A percentile compares a stretch with the other conserved stretches of the same genome.
phyloP scores from a whole-genome alignment of 2,797 vertebrate species.

The Periparus ater region DNA sequence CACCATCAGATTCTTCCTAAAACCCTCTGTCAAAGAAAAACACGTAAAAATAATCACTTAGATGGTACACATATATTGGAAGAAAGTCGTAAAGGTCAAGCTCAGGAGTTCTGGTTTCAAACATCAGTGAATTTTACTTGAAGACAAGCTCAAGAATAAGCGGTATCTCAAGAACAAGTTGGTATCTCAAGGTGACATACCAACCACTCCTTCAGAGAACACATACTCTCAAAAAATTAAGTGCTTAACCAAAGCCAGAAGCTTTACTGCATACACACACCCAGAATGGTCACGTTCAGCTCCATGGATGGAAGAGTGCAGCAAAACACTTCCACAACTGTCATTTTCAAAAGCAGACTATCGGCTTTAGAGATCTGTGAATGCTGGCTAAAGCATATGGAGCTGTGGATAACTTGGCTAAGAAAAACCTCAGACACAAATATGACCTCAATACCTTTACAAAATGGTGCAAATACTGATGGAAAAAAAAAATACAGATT shows the following conservation, averaged over 20 bases:
- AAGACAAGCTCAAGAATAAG: background rate
- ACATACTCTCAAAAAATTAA: background rate
- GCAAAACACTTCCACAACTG: background rate
- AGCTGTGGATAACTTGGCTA: background rate
- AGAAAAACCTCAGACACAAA: background rate
- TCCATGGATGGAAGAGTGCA: fast-evolving
- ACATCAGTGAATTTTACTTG: background rate
- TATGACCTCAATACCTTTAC: background rate
- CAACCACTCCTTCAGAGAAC: background rate
- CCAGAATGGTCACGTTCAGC: background rate
- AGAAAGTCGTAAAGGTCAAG: background rate
- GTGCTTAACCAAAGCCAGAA: background rate
- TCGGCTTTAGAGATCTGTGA: background rate
- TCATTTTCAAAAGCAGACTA: background rate
- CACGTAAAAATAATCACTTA: background rate
- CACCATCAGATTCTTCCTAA: slow-evolving; percentile 83
- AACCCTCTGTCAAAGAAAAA: slow-evolving; percentile 72
- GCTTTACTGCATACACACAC: background rate
- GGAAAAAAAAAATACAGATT: background rate
- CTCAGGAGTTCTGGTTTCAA: background rate
- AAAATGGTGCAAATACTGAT: background rate
- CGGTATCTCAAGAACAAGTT: background rate
- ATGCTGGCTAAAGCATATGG: background rate
- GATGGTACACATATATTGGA: fast-evolving
- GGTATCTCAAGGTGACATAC: background rate